Conservation (phyloP, 2,113 vertebrate genomes). For the Geococcyx californianus region DNA sequence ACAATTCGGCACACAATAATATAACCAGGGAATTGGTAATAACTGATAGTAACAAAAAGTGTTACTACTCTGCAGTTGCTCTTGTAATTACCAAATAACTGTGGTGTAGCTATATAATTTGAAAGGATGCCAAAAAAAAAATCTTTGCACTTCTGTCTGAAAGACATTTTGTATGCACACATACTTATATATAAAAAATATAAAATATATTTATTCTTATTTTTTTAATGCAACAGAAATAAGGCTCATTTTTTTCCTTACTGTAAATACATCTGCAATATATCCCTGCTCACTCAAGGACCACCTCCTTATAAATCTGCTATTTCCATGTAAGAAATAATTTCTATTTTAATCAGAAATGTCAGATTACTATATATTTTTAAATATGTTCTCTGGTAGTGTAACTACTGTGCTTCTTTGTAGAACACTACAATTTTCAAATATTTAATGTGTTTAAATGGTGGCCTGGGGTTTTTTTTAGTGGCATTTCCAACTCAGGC, state of each 20-base stretch:
- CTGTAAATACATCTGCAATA: background rate
- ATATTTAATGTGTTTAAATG: background rate
- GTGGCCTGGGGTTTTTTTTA: background rate
- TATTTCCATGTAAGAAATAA: background rate
- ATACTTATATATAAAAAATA: background rate
- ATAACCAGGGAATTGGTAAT: background rate
- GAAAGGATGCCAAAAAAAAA: background rate
- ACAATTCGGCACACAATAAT: background rate
- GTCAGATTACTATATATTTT: background rate
- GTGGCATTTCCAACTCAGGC: background rate
- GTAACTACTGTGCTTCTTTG: background rate
- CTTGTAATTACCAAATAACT: constrained; percentile 7
- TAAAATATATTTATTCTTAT: background rate
- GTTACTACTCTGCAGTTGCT: background rate
- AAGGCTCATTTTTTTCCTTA: background rate
- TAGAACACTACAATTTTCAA: background rate
- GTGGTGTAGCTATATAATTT: background rate
- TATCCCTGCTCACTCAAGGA: background rate
- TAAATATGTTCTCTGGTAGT: background rate
- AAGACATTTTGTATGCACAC: background rate
- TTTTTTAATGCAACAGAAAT: background rate
- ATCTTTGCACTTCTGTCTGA: background rate
- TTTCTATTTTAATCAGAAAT: background rate
- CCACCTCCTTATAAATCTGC: background rate
- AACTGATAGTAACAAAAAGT: background rate